phyloP scores from a whole-genome alignment of 2,888 invertebrate species.

The Cyclophora albipunctata region DNA sequence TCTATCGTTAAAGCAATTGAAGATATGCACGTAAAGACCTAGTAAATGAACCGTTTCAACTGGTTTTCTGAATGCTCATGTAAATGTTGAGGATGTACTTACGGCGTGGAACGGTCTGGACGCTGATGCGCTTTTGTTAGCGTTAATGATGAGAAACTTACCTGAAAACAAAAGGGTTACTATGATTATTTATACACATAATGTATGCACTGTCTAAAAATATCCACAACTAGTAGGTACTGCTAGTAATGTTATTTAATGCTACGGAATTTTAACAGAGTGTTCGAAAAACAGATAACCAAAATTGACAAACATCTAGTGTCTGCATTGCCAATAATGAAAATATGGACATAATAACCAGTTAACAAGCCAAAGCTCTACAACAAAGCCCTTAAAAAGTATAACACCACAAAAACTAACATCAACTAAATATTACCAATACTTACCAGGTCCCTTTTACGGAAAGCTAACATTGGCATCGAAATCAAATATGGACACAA shows the following conservation, averaged over 20 bases:
- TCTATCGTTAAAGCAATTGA: constrained; percentile 18
- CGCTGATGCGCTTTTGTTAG: no score
- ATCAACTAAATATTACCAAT: no score
- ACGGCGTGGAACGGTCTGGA: no score
- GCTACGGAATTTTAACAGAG: background rate
- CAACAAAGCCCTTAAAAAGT: no score
- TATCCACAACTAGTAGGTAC: background rate
- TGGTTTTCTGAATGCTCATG: background rate
- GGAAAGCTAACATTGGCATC: constrained; percentile 7
- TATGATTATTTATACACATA: no score
- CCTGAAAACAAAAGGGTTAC: constrained; percentile 5
- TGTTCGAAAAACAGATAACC: no score
- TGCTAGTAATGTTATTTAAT: background rate
- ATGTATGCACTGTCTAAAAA: background rate
- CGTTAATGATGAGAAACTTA: constrained; percentile 1
- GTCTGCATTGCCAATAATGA: no score
- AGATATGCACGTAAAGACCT: constrained; percentile 9
- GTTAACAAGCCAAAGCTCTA: no score
- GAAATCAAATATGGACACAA: constrained; percentile 21
- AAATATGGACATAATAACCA: no score
- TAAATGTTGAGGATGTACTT: no score
- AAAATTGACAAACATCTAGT: no score
- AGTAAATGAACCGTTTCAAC: background rate
- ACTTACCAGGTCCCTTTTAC: background rate
- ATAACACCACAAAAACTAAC: no score